phyloP scores from a whole-genome alignment of 2,113 vertebrate genomes.

The Pyxicephalus adspersus region DNA sequence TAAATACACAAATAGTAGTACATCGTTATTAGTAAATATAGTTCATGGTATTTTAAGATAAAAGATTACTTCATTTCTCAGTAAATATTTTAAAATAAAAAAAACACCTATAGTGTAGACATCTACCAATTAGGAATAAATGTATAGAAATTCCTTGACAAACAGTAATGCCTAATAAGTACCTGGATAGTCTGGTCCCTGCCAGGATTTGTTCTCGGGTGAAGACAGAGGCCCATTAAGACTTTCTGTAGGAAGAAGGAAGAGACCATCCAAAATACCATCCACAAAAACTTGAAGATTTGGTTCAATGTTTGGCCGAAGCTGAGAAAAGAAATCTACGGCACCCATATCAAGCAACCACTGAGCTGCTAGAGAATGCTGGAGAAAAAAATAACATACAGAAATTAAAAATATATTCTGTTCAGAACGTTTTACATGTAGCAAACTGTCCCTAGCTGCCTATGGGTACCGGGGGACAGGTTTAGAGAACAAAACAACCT shows the following conservation, averaged over 20 bases:
- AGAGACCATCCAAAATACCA: slow-evolving; percentile 87
- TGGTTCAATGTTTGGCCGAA: slow-evolving; percentile 83
- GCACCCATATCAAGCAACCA: slow-evolving; percentile 87
- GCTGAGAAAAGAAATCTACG: slow-evolving; percentile 91
- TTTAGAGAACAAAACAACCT: too few relatives aligned
- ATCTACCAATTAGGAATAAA: neutral
- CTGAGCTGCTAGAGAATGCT: slow-evolving; percentile 86
- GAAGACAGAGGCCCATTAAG: slow-evolving; percentile 62
- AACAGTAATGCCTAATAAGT: slow-evolving; percentile 38
- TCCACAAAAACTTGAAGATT: slow-evolving; percentile 83
- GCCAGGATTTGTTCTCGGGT: slow-evolving; percentile 61
- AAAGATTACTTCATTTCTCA: too few relatives aligned
- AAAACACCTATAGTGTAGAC: too few relatives aligned
- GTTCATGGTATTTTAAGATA: too few relatives aligned
- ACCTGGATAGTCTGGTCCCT: slow-evolving; percentile 69
- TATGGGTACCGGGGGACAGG: too few relatives aligned
- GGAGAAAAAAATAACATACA: slow-evolving; percentile 54
- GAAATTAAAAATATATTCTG: neutral
- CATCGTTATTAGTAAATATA: too few relatives aligned
- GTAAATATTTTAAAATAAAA: too few relatives aligned
- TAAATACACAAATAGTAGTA: too few relatives aligned
- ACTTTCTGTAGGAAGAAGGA: slow-evolving; percentile 81
- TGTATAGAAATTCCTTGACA: neutral
- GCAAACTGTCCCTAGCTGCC: too few relatives aligned
- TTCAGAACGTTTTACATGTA: neutral